Percentiles rank a stretch among this genome's conserved stretches.
These are phyloP conservation scores for Axinella damicornis DNA, from an alignment of 37 sponge, comb jelly and placozoan genomes.

Conservation along the genomic window DNA sequence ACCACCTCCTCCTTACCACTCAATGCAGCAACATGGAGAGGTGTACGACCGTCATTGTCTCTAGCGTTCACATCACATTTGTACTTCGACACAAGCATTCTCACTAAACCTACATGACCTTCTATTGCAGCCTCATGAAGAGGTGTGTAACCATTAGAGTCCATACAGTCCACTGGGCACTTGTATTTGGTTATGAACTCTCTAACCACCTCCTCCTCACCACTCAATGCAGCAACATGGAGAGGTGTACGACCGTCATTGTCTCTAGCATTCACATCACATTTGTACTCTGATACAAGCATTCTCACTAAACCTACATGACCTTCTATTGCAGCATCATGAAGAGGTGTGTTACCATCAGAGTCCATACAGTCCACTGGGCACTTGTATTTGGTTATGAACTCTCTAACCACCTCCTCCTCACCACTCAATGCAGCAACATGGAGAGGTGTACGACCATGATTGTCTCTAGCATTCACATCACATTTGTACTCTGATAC, in stretches of 20 bases:
- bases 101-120: neutral
- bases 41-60: conserved; percentile 2
- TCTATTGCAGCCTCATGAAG: no score
- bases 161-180: no score
- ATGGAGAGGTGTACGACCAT: no score
- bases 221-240: neutral
- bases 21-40: no score
- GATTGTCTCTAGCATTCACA: neutral
- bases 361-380: neutral
- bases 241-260: neutral
- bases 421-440: neutral
- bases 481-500: neutral
- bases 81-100: conserved; percentile 1
- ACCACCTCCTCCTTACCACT: no score
- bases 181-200: no score
- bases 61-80: conserved; percentile 3
- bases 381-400: neutral
- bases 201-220: neutral
- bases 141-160: no score
- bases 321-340: neutral
- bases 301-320: neutral
- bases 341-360: no score
- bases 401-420: neutral
- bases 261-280: neutral
- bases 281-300: neutral